Evolutionary conservation across 2,113 vertebrate species (phyloP).

Genomic region (Sylvietta virens): DNA sequence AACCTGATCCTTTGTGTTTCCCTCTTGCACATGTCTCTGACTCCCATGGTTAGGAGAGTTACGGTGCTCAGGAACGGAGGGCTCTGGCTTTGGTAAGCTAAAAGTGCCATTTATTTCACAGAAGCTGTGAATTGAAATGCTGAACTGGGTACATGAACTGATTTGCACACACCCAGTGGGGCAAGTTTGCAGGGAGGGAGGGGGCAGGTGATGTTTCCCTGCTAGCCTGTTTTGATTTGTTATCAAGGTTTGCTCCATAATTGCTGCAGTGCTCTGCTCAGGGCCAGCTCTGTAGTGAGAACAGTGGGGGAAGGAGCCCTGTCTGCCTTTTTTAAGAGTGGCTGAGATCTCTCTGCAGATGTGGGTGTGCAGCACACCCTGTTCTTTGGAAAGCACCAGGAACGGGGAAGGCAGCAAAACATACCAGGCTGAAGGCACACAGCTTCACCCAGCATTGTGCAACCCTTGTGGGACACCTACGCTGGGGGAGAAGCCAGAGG

Average conservation of each 20-base stretch:
- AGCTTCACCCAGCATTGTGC: background rate
- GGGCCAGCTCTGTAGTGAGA: background rate
- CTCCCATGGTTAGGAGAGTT: background rate
- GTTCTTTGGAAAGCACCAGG: background rate
- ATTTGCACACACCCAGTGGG: background rate
- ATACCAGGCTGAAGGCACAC: background rate
- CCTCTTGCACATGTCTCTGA: background rate
- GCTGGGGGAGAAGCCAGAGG: background rate
- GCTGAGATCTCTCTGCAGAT: background rate
- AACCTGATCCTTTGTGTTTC: background rate
- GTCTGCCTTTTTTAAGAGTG: background rate
- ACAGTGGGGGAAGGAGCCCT: background rate
- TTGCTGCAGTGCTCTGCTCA: background rate
- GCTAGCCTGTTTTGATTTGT: background rate
- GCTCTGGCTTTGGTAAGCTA: background rate
- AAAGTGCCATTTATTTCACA: background rate
- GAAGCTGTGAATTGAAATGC: background rate
- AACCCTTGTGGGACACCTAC: background rate
- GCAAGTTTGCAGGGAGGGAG: background rate
- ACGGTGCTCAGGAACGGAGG: background rate
- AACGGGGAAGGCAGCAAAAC: background rate
- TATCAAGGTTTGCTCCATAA: background rate
- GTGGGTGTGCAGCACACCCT: background rate
- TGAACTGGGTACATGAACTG: background rate
- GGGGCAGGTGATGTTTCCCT: background rate